Conservation (phyloP, 2,113 vertebrate genomes). For the Illadopsis cleaveri region DNA sequence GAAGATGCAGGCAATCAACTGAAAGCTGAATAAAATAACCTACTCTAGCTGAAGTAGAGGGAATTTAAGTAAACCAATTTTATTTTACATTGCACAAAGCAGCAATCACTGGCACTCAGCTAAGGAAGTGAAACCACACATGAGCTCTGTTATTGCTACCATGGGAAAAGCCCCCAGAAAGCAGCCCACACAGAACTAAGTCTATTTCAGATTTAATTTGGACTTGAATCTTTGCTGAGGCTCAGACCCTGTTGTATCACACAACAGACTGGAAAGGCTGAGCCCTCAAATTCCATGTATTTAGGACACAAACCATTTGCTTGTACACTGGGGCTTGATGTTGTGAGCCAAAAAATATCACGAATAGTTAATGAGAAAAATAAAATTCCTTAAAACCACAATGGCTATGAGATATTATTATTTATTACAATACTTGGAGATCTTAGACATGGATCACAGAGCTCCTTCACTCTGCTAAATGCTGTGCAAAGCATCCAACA, state of each 20-base stretch:
- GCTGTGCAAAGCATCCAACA: background rate
- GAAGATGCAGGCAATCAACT: background rate
- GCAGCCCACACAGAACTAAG: background rate
- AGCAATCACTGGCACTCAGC: background rate
- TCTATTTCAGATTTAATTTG: background rate
- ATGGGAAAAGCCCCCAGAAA: background rate
- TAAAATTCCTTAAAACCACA: background rate
- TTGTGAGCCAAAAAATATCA: background rate
- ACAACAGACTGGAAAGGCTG: background rate
- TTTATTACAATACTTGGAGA: background rate
- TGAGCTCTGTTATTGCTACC: background rate
- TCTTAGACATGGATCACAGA: background rate
- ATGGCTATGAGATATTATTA: background rate
- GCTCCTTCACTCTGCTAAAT: background rate
- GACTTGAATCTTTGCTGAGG: background rate
- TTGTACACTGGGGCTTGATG: background rate
- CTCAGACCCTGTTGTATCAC: background rate
- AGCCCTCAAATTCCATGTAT: background rate
- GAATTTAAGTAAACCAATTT: constrained; percentile 2
- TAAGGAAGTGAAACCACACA: background rate
- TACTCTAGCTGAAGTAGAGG: background rate
- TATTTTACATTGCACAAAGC: background rate
- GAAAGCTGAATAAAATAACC: background rate
- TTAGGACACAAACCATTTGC: background rate
- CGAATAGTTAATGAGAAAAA: background rate